Evolutionary conservation across 2,113 vertebrate genomes (phyloP), one percentile per base, ranked within the genome.

Genomic region (Cochlearius cochlearius): DNA sequence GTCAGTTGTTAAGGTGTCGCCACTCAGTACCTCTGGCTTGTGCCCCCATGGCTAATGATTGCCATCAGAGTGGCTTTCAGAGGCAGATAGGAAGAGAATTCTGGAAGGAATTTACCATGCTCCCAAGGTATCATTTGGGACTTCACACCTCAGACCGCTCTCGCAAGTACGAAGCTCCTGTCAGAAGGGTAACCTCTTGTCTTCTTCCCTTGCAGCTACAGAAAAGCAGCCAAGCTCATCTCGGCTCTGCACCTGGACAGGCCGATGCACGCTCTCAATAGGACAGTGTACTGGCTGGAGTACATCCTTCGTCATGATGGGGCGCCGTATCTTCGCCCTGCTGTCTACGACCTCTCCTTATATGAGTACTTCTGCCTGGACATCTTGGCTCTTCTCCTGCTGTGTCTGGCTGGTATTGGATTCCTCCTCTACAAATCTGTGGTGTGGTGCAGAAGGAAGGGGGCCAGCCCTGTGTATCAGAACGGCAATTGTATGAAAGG

Each of bases 251-350:
- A 96, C 45, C 86, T 95, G 59, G 97, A 98, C 86, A 96, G 86
- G 17, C 97, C 96, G 0, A 97, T 98, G 95, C 97, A 93, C 0
- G 97, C 97, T 72, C 96, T 98, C 78, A 98, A 98, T 5, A 94
- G 97, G 77, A 97, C 97, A 7, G 93, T 98, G 36, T 97, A 98
- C 22, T 98, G 97, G 97, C 89, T 98, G 67, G 97, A 98, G 64
- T 98, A 98, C 62, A 34, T 98, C 75, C 97, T 98, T 18, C 96
- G 97, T 26, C 96, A 98, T 0, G 0, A 97, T 0, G 97, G 97
- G 53, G 97, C 96, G 12, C 53, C 95, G 0, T 96, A 88, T 39
- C 97, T 98, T 49, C 97, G 97, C 66, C 97, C 97, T 0, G 91
- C 96, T 47, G 93, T 98, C 60, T 98, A 98, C 0, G 96, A 96